These are phyloP conservation scores for Corythucha ciliata DNA, from an alignment of 2,888 invertebrate species.

Conservation along the genomic window DNA sequence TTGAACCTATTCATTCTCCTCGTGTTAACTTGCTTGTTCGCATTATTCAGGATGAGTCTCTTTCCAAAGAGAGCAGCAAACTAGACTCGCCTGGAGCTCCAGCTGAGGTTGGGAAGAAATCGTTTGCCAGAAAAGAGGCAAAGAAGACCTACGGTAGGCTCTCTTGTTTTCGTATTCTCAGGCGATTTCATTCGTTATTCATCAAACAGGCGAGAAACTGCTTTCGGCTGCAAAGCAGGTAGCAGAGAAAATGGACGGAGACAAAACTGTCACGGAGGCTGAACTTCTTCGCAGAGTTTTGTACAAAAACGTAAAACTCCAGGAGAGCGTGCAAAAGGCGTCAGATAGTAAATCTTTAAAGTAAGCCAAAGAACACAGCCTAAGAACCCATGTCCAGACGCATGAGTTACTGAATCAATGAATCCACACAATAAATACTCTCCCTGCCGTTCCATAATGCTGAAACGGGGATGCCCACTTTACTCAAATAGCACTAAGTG, in stretches of 20 bases:
- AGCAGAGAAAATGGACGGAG: constrained; percentile 58
- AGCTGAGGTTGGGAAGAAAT: too few relatives aligned
- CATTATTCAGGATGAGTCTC: constrained; percentile 11
- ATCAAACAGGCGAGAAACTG: constrained; percentile 41
- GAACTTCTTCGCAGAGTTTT: constrained; percentile 62
- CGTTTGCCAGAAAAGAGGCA: constrained; percentile 4
- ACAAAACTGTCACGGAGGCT: constrained; percentile 58
- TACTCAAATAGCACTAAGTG: too few relatives aligned
- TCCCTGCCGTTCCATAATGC: too few relatives aligned
- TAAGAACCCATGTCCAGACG: too few relatives aligned
- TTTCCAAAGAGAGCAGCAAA: constrained; percentile 2
- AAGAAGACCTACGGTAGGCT: constrained; percentile 9
- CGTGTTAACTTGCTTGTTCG: background rate
- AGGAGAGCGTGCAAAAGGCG: constrained; percentile 21
- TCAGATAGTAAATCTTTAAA: constrained; percentile 20
- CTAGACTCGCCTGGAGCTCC: too few relatives aligned
- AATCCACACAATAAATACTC: too few relatives aligned
- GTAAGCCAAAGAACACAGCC: constrained; percentile 16
- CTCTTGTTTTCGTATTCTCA: background rate
- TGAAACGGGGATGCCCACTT: too few relatives aligned
- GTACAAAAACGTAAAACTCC: constrained; percentile 34
- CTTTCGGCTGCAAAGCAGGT: constrained; percentile 59
- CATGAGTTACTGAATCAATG: too few relatives aligned
- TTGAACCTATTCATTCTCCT: background rate
- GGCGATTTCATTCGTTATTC: background rate